Conservation (phyloP, 1,140 invertebrate species). For the Drosophila trapezifrons region DNA sequence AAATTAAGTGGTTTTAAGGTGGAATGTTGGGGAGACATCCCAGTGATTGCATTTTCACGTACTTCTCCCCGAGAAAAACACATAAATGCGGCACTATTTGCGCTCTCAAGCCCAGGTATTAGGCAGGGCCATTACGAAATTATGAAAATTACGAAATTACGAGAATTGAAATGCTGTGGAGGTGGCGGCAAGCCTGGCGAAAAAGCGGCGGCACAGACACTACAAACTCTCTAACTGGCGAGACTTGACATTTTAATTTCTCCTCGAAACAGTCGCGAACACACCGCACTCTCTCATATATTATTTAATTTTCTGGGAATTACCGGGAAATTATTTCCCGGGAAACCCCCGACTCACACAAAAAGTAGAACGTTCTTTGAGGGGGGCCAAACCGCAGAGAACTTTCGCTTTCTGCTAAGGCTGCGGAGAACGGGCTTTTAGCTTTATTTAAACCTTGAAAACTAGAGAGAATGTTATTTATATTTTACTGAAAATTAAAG, state of each 20-base stretch:
- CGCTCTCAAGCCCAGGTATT: slow-evolving; percentile 36
- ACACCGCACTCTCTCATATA: slow-evolving; percentile 8
- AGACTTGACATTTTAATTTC: slow-evolving; percentile 13
- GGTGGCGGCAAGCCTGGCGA: slow-evolving; percentile 20
- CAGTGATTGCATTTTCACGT: too few species aligned
- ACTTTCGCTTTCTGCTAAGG: slow-evolving; percentile 34
- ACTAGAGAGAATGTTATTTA: not conserved
- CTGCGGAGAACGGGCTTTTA: not conserved
- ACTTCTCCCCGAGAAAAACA: slow-evolving; percentile 8
- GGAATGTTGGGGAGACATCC: not conserved
- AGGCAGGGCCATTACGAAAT: slow-evolving; percentile 69
- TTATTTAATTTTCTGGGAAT: slow-evolving; percentile 31
- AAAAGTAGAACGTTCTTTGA: slow-evolving; percentile 15
- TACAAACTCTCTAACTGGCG: slow-evolving; percentile 6
- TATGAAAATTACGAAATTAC: slow-evolving; percentile 64
- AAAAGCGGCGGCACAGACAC: slow-evolving; percentile 18
- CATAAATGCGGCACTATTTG: slow-evolving; percentile 1
- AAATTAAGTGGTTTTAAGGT: slow-evolving; percentile 21
- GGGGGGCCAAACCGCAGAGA: slow-evolving; percentile 2
- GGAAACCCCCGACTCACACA: slow-evolving; percentile 5
- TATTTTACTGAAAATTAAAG: slow-evolving; percentile 1
- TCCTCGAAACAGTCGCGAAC: not conserved
- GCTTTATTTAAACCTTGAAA: slow-evolving; percentile 11
- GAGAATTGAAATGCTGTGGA: slow-evolving; percentile 42
- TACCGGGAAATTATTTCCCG: slow-evolving; percentile 8